phyloP scores from a whole-genome alignment of 2,888 invertebrate species.

The Drosophila lutescens region DNA sequence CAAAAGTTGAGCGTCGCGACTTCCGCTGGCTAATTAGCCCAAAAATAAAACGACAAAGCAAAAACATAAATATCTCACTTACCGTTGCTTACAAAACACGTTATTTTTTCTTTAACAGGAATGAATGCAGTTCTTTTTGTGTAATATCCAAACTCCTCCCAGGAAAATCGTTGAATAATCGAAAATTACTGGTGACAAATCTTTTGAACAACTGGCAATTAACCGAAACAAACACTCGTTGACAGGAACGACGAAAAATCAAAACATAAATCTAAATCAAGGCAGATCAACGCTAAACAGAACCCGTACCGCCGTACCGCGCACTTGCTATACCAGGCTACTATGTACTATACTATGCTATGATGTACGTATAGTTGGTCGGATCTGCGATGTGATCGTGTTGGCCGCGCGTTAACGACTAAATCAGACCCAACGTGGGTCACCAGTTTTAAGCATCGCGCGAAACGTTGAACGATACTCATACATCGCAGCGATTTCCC shows the following conservation, averaged over 20 bases:
- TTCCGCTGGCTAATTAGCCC: slow-evolving; percentile 40
- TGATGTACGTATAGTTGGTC: slow-evolving; percentile 26
- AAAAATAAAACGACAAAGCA: slow-evolving; percentile 9
- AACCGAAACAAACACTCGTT: slow-evolving; percentile 24
- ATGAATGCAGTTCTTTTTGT: slow-evolving; percentile 7
- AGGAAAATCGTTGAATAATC: neutral
- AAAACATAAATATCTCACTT: slow-evolving; percentile 16
- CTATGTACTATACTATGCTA: slow-evolving; percentile 11
- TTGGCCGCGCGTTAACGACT: slow-evolving; percentile 84
- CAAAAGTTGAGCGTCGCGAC: slow-evolving; percentile 38
- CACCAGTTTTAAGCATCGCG: slow-evolving; percentile 82
- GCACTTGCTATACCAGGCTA: slow-evolving; percentile 21
- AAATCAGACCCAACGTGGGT: slow-evolving; percentile 81
- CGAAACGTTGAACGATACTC: slow-evolving; percentile 57
- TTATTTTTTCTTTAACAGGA: neutral
- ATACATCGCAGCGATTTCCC: slow-evolving; percentile 9
- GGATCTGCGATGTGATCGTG: slow-evolving; percentile 80
- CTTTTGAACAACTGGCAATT: slow-evolving; percentile 16
- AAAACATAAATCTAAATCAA: slow-evolving; percentile 37
- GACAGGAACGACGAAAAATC: slow-evolving; percentile 11
- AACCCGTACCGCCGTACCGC: slow-evolving; percentile 12
- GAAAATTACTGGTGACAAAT: neutral
- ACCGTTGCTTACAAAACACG: slow-evolving; percentile 26
- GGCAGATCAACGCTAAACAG: slow-evolving; percentile 16
- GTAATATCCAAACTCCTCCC: slow-evolving; percentile 11